phyloP scores from a whole-genome alignment of 2,113 vertebrate genomes.

The Podilymbus podiceps region DNA sequence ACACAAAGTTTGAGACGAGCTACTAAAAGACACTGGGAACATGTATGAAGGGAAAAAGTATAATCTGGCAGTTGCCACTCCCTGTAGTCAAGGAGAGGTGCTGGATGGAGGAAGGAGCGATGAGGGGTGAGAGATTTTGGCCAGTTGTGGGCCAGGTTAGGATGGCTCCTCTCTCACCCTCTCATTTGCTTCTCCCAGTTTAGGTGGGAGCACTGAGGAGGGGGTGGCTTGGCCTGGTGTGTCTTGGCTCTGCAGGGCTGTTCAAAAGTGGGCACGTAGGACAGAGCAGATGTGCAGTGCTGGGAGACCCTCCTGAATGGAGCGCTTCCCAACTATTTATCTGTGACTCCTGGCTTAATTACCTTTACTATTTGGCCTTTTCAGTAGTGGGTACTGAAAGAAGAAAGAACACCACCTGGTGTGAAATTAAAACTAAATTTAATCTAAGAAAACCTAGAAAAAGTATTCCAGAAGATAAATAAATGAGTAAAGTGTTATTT shows the following conservation, averaged over 20 bases:
- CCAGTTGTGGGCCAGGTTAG: background rate
- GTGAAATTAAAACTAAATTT: background rate
- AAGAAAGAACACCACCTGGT: background rate
- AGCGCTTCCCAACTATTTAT: background rate
- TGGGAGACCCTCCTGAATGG: background rate
- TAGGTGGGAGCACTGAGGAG: background rate
- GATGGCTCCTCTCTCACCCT: background rate
- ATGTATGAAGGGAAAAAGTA: background rate
- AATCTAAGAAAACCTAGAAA: background rate
- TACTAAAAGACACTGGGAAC: background rate
- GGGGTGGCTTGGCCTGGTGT: accelerated
- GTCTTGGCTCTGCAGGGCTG: background rate
- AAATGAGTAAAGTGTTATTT: background rate
- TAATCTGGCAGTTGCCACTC: background rate
- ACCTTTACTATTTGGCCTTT: background rate
- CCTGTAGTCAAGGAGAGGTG: too few relatives aligned
- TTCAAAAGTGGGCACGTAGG: background rate
- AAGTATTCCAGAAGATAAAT: background rate
- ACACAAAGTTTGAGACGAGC: accelerated
- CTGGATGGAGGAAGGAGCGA: background rate
- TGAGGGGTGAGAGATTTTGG: background rate
- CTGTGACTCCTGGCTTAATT: background rate
- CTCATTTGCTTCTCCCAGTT: background rate
- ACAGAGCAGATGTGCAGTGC: background rate
- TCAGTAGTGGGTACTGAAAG: background rate